phyloP scores from a whole-genome alignment of 2,113 vertebrate species.

The Helogale parvula region DNA sequence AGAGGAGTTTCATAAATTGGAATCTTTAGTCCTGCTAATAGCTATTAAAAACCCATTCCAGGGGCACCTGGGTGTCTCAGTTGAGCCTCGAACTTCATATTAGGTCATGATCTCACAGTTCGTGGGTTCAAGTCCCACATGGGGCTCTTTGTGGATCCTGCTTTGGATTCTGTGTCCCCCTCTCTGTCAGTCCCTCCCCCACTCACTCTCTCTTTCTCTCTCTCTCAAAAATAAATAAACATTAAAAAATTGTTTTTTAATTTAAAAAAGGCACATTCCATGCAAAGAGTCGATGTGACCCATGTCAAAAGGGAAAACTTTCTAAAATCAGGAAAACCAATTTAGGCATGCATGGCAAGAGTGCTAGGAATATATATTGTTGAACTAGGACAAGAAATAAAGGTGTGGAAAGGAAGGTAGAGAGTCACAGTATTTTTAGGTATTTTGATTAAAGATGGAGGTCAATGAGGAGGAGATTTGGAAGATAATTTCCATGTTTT shows the following conservation, averaged over 20 bases:
- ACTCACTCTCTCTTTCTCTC: too few relatives aligned
- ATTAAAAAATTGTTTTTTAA: too few relatives aligned
- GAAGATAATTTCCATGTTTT: neutral
- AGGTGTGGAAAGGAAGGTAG: neutral
- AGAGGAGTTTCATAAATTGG: neutral
- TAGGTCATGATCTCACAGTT: too few relatives aligned
- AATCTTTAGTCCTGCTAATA: neutral
- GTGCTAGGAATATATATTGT: neutral
- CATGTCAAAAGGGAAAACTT: neutral
- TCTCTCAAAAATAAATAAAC: too few relatives aligned
- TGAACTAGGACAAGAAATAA: neutral
- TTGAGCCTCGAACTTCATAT: too few relatives aligned
- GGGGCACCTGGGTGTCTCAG: too few relatives aligned
- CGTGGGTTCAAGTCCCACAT: too few relatives aligned
- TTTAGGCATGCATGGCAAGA: neutral
- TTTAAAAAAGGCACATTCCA: neutral
- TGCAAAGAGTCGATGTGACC: neutral
- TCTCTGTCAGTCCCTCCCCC: too few relatives aligned
- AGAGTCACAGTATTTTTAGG: neutral
- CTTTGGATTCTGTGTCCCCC: too few relatives aligned
- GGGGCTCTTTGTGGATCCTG: too few relatives aligned
- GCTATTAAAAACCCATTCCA: neutral
- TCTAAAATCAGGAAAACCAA: neutral
- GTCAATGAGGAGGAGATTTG: neutral
- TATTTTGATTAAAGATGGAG: neutral